Evolutionary conservation across 2,113 vertebrate genomes (phyloP).

Genomic region (Nannobrachium achirus): DNA sequence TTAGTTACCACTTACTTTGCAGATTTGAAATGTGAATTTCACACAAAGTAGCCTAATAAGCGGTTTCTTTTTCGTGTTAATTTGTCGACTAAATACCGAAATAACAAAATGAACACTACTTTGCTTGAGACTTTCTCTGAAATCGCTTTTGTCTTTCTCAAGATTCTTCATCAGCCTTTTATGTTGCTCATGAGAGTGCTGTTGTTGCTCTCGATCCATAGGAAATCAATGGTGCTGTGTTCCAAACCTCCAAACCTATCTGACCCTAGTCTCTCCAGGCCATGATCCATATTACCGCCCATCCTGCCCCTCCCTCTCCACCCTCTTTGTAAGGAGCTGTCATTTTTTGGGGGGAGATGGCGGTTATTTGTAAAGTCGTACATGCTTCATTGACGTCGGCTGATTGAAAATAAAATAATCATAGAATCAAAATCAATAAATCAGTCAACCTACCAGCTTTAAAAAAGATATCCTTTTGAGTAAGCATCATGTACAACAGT

Average conservation of each 20-base stretch:
- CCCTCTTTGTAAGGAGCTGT: constrained; percentile 73
- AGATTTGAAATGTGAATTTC: constrained; percentile 11
- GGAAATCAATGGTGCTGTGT: constrained; percentile 66
- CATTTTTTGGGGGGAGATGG: constrained; percentile 71
- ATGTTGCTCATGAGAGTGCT: constrained; percentile 36
- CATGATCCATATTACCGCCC: constrained; percentile 70
- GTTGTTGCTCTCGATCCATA: constrained; percentile 56
- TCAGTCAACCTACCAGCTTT: constrained; percentile 54
- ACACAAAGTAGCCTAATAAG: not conserved
- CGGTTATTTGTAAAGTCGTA: constrained; percentile 63
- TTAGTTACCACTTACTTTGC: too few species aligned
- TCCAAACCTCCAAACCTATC: constrained; percentile 54
- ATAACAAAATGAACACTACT: too few species aligned
- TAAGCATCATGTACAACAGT: constrained; percentile 14
- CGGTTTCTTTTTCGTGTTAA: not conserved
- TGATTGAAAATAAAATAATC: too few species aligned
- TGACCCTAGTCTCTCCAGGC: constrained; percentile 63
- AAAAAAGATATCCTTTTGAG: not conserved
- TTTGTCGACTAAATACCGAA: too few species aligned
- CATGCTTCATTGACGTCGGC: constrained; percentile 75
- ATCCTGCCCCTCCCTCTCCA: constrained; percentile 42
- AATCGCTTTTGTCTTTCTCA: not conserved
- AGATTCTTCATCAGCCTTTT: constrained; percentile 20
- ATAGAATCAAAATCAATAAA: constrained; percentile 75
- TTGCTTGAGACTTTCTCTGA: not conserved